Percentiles rank a stretch among this genome's conserved stretches.
These are phyloP conservation scores for Meteorus colon DNA, from an alignment of 2,888 invertebrate species.

Conservation along the genomic window DNA sequence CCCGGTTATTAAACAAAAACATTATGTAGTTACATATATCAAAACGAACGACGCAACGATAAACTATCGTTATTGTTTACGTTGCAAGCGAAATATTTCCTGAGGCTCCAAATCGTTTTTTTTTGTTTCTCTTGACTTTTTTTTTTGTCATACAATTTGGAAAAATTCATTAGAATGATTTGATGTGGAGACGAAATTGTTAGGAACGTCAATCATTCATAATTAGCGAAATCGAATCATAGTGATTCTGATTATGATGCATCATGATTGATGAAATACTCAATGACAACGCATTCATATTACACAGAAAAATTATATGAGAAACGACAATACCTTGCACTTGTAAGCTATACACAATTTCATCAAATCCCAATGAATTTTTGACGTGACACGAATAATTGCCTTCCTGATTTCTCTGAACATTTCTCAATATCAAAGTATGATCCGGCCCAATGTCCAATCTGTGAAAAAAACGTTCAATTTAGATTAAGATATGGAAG, in stretches of 20 bases:
- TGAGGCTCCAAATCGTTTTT: background rate
- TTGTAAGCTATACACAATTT: constrained; percentile 75
- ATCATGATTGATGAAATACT: too few species aligned
- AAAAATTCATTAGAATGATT: background rate
- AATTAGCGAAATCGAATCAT: too few species aligned
- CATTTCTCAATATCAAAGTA: constrained; percentile 74
- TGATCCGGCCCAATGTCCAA: constrained; percentile 74
- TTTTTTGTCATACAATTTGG: background rate
- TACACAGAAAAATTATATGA: too few species aligned
- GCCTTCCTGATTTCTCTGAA: constrained; percentile 75
- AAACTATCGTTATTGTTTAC: background rate
- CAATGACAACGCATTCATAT: too few species aligned
- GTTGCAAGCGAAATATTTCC: background rate
- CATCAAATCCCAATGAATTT: constrained; percentile 75
- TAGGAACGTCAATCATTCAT: too few species aligned
- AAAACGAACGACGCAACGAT: background rate
- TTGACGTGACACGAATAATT: constrained; percentile 76
- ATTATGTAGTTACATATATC: constrained; percentile 2
- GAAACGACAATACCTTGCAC: constrained; percentile 74
- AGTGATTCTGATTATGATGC: too few species aligned
- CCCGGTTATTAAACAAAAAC: constrained; percentile 38
- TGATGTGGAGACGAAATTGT: background rate
- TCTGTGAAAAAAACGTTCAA: constrained; percentile 53
- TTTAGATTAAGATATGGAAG: too few species aligned
- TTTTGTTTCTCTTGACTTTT: background rate